phyloP scores from a whole-genome alignment of 2,888 invertebrate species.

The Chrysomela aeneicollis region DNA sequence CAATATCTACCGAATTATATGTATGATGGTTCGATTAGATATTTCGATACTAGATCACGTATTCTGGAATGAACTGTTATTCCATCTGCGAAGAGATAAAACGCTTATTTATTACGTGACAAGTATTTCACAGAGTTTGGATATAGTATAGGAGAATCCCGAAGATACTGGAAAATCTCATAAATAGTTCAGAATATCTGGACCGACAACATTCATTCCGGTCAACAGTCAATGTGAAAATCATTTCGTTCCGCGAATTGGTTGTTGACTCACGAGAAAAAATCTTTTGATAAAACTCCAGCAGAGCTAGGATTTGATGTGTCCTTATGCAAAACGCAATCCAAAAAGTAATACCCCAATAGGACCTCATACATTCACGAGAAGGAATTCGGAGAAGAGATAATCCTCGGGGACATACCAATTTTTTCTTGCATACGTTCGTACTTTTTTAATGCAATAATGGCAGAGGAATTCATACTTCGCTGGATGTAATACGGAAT shows the following conservation, averaged over 20 bases:
- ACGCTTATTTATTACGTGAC: conserved; percentile 43
- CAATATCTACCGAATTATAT: too few species aligned
- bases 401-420: not conserved
- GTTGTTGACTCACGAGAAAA: not conserved
- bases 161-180: conserved; percentile 31
- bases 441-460: not conserved
- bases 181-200: conserved; percentile 20
- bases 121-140: conserved; percentile 34
- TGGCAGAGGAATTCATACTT: not conserved
- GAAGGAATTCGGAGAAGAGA: not conserved
- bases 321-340: conserved; percentile 18
- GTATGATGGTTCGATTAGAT: conserved; percentile 5
- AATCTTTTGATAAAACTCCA: not conserved
- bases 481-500: not conserved
- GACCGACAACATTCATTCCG: not conserved
- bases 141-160: conserved; percentile 12
- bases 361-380: conserved; percentile 2
- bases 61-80: conserved; percentile 37
- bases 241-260: too few species aligned
- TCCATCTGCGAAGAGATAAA: conserved; percentile 40
- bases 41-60: conserved; percentile 36
- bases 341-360: conserved; percentile 23
- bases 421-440: not conserved
- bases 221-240: too few species aligned
- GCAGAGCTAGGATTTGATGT: conserved; percentile 11